These are phyloP conservation scores for Manacus vitellinus DNA, from an alignment of 2,113 vertebrate genomes.

Conservation along the genomic window DNA sequence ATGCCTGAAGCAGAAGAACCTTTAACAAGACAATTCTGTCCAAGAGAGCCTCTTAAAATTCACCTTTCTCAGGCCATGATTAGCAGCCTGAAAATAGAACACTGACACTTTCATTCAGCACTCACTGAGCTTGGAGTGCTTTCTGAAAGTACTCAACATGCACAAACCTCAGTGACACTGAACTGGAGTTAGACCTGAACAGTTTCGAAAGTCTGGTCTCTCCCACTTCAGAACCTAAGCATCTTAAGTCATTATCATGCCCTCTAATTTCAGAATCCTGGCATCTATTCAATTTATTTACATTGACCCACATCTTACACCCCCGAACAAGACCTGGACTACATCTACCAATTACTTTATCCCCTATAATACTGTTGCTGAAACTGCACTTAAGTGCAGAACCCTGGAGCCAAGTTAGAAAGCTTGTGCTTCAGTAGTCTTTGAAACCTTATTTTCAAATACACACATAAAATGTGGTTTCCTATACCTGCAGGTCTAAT, in stretches of 20 bases:
- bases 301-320: background rate
- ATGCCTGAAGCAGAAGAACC: background rate
- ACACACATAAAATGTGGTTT: background rate
- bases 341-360: background rate
- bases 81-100: background rate
- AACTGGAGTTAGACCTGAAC: background rate
- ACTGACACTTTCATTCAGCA: background rate
- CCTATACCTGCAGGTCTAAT: background rate
- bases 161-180: background rate
- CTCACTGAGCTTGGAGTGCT: background rate
- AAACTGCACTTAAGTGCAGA: background rate
- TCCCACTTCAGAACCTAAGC: background rate
- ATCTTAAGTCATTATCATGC: background rate
- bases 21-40: background rate
- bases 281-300: background rate
- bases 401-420: background rate
- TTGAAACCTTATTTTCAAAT: slow-evolving; percentile 3
- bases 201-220: background rate
- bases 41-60: background rate
- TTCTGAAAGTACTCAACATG: background rate
- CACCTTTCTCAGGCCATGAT: background rate
- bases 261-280: slow-evolving; percentile 33
- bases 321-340: background rate
- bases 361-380: background rate
- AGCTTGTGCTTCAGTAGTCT: background rate